A percentile compares a stretch with the other conserved stretches of the same genome.
These are phyloP conservation scores for Leucopsar rothschildi DNA, from an alignment of 2,113 vertebrate species.

Conservation along the genomic window DNA sequence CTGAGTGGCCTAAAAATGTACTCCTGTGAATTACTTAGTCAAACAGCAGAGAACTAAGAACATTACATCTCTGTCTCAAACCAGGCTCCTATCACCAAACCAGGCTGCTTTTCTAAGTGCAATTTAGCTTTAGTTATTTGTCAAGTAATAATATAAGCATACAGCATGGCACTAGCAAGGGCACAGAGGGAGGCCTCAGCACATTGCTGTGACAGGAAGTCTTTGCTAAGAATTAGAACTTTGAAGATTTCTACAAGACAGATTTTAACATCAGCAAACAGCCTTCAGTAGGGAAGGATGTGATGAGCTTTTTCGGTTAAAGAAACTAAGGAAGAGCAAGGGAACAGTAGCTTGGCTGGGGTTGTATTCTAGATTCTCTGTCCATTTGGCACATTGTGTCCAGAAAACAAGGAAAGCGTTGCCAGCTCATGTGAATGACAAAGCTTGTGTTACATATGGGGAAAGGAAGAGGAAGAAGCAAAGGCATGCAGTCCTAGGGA, in stretches of 20 bases:
- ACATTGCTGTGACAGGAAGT: not conserved
- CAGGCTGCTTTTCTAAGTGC: not conserved
- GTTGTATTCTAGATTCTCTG: not conserved
- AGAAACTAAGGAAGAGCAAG: not conserved
- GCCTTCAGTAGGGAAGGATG: not conserved
- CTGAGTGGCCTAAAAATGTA: not conserved
- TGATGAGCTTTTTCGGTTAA: not conserved
- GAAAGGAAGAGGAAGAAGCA: not conserved
- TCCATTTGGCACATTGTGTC: not conserved
- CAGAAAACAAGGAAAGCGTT: not conserved
- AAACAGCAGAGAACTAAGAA: not conserved
- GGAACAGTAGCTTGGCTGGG: not conserved
- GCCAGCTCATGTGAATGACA: not conserved
- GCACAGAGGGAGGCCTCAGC: not conserved
- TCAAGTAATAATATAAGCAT: not conserved
- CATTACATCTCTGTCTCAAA: not conserved
- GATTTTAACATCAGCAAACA: not conserved
- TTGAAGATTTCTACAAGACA: not conserved
- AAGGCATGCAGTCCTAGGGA: not conserved
- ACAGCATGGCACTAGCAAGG: not conserved
- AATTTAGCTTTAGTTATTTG: not conserved
- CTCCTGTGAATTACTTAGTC: not conserved
- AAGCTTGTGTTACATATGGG: not conserved
- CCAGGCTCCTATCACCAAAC: not conserved
- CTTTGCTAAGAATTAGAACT: not conserved